phyloP scores from a whole-genome alignment of 2,888 invertebrate species.

The Caenorhabditis auriculariae region DNA sequence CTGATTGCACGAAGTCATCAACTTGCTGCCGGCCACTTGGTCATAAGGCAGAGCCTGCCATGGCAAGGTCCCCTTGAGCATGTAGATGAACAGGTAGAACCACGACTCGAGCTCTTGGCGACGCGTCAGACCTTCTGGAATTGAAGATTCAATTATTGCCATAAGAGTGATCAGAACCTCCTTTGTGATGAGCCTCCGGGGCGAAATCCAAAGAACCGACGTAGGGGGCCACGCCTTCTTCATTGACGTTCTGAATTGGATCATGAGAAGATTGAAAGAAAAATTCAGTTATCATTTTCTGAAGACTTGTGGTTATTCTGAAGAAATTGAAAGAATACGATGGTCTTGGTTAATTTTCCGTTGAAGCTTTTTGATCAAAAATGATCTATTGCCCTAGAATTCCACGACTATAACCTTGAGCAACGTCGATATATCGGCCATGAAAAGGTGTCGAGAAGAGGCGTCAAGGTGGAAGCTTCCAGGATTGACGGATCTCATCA shows the following conservation, averaged over 20 bases:
- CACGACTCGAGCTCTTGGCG: slow-evolving; percentile 48
- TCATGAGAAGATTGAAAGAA: no score
- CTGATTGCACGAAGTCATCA: slow-evolving; percentile 5
- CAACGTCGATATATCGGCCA: slow-evolving; percentile 45
- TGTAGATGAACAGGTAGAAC: slow-evolving; percentile 40
- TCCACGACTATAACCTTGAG: no score
- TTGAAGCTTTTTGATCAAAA: no score
- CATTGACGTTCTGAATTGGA: neutral
- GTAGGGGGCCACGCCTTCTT: slow-evolving; percentile 13
- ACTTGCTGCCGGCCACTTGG: slow-evolving; percentile 18
- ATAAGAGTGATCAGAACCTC: slow-evolving; percentile 1
- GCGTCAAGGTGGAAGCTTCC: slow-evolving; percentile 48
- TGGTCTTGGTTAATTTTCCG: no score
- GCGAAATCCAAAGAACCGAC: slow-evolving; percentile 39
- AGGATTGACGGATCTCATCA: slow-evolving; percentile 31
- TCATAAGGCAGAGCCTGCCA: slow-evolving; percentile 32
- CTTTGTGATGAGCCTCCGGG: slow-evolving; percentile 28
- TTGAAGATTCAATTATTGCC: neutral
- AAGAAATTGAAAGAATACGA: no score
- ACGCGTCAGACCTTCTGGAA: neutral
- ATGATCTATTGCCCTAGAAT: no score
- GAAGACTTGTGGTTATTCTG: no score
- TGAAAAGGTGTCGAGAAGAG: slow-evolving; percentile 48
- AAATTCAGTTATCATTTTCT: no score
- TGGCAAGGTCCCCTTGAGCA: slow-evolving; percentile 40